Evolutionary conservation across 2,113 vertebrate species (phyloP).

Genomic region (Prinia subflava): DNA sequence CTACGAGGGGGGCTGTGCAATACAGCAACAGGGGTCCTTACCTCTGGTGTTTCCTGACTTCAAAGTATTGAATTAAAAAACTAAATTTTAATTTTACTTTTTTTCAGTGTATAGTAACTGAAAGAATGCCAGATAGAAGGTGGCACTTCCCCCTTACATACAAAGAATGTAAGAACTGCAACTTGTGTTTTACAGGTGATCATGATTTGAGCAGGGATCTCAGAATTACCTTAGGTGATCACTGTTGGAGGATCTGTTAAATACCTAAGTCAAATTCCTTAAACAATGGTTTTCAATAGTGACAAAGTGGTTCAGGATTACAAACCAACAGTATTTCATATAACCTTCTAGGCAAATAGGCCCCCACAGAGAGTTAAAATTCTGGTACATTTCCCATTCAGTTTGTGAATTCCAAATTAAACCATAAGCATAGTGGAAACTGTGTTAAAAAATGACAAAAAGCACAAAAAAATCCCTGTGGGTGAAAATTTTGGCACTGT

Average conservation of each 20-base stretch:
- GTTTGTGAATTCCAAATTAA: background rate
- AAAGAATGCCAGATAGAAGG: background rate
- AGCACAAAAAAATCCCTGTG: background rate
- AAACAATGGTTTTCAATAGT: background rate
- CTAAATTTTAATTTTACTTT: background rate
- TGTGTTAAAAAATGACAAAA: background rate
- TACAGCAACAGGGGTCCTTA: background rate
- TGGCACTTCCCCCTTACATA: background rate
- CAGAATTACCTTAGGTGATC: background rate
- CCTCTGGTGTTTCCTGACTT: background rate
- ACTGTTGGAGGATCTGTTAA: background rate
- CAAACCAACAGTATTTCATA: background rate
- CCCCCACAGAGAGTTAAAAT: background rate
- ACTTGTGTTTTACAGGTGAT: background rate
- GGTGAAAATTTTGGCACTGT: background rate
- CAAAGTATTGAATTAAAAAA: background rate
- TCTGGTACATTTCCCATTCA: background rate
- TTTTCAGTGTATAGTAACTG: background rate
- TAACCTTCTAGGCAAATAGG: background rate
- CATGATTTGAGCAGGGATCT: background rate
- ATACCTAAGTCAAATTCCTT: background rate
- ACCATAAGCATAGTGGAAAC: background rate
- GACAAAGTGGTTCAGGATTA: background rate
- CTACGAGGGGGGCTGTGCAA: fast-evolving
- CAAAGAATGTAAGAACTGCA: background rate